phyloP scores from a whole-genome alignment of 35 echinoderm and acorn worm genomes.

The Lytechinus variegatus region DNA sequence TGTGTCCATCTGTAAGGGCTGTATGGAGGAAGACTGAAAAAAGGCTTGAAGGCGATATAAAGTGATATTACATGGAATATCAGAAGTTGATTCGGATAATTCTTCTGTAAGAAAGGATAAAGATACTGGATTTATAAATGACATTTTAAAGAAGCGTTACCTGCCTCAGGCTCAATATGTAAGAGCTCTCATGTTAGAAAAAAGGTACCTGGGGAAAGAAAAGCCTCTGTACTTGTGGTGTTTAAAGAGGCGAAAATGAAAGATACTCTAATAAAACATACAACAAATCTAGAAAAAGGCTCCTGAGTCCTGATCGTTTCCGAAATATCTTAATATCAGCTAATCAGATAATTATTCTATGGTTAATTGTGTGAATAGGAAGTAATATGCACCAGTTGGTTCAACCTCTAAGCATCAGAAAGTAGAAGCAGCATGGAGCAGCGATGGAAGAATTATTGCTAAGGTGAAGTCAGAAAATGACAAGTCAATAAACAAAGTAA shows the following conservation, averaged over 20 bases:
- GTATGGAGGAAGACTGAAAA: not conserved
- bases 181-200: not conserved
- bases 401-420: no score
- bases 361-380: no score
- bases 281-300: not conserved
- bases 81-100: not conserved
- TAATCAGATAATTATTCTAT: no score
- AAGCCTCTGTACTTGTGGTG: not conserved
- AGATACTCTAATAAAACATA: not conserved
- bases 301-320: conserved; percentile 26
- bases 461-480: no score
- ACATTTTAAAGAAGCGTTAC: not conserved
- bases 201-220: not conserved
- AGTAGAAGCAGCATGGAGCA: no score
- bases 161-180: not conserved
- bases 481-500: no score
- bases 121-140: not conserved
- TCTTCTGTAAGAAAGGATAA: not conserved
- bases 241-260: not conserved
- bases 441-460: no score
- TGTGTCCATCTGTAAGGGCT: not conserved
- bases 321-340: not conserved
- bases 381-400: no score
- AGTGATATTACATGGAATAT: not conserved
- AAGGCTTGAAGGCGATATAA: not conserved